A percentile compares a stretch with the other conserved stretches of the same genome.
These are phyloP conservation scores for Podarcis siculus DNA, from an alignment of 2,797 vertebrate genomes.

Conservation along the genomic window DNA sequence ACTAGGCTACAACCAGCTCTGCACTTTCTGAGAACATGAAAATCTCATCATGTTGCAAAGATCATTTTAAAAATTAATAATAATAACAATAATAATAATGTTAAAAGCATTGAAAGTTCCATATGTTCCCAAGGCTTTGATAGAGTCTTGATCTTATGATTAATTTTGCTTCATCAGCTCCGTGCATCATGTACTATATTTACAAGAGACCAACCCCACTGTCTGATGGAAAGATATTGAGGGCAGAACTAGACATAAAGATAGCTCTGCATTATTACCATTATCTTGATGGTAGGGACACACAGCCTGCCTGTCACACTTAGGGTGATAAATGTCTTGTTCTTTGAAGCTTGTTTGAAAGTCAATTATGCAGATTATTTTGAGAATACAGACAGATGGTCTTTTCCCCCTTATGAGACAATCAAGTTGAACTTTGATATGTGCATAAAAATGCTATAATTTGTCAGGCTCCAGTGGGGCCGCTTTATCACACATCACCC, in stretches of 20 bases:
- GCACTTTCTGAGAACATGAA: too few species aligned
- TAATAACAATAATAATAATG: too few species aligned
- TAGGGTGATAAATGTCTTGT: conserved; percentile 79
- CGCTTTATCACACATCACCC: conserved; percentile 70
- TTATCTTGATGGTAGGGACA: conserved; percentile 76
- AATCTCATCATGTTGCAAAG: neutral
- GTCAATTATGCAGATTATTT: conserved; percentile 85
- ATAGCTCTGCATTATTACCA: conserved; percentile 65
- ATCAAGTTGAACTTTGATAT: conserved; percentile 80
- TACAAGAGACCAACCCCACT: conserved; percentile 11
- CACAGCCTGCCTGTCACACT: conserved; percentile 77
- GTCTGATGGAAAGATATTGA: conserved; percentile 54
- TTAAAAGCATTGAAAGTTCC: neutral
- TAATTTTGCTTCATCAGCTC: conserved; percentile 11
- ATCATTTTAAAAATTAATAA: neutral
- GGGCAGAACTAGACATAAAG: conserved; percentile 61
- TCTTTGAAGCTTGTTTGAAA: conserved; percentile 80
- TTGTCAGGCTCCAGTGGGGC: conserved; percentile 74
- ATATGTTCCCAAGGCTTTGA: neutral
- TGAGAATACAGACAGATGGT: conserved; percentile 82
- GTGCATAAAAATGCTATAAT: conserved; percentile 75
- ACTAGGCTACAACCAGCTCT: too few species aligned
- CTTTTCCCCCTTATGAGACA: conserved; percentile 76
- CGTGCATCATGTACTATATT: neutral
- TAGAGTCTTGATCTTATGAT: neutral